Percentiles rank a stretch among this genome's conserved stretches.
Conservation (phyloP, 2,113 vertebrate species). For the Nematolebias whitei region DNA sequence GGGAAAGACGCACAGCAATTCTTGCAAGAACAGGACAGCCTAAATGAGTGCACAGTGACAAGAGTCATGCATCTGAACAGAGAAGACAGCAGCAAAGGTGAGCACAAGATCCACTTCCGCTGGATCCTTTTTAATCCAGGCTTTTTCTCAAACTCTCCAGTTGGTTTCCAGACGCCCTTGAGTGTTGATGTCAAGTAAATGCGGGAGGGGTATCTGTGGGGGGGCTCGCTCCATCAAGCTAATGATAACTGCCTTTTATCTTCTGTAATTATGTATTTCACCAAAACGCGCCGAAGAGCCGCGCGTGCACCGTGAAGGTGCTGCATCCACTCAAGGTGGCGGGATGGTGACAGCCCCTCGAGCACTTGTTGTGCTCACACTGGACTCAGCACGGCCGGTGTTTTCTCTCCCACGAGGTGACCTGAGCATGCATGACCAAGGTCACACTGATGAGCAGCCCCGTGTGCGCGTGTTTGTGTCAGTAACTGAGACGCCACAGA, state of each 20-base stretch:
- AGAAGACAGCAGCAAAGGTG: conserved; percentile 82
- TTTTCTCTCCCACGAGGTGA: conserved; percentile 45
- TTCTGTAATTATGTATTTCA: conserved; percentile 38
- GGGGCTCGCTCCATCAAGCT: conserved; percentile 63
- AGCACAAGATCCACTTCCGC: conserved; percentile 50
- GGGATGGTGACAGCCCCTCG: conserved; percentile 46
- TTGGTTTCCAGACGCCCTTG: conserved; percentile 73
- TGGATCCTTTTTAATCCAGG: conserved; percentile 25
- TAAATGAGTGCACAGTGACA: conserved; percentile 58
- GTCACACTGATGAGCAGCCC: conserved; percentile 56
- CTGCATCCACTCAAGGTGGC: conserved; percentile 52
- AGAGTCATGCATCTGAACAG: conserved; percentile 83
- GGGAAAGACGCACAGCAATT: conserved; percentile 27
- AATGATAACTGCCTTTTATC: conserved; percentile 35
- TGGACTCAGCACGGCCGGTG: conserved; percentile 27
- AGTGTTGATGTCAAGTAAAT: conserved; percentile 68
- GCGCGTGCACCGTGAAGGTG: conserved; percentile 21
- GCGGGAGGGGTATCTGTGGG: conserved; percentile 30
- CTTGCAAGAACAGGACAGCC: conserved; percentile 43
- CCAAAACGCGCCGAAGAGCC: conserved; percentile 26
- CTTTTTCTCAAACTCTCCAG: conserved; percentile 47
- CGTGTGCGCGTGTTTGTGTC: conserved; percentile 27
- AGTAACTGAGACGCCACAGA: conserved; percentile 33
- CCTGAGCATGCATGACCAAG: conserved; percentile 70
- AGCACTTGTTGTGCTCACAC: conserved; percentile 74